These are phyloP conservation scores for Choristoneura rosaceana DNA, from an alignment of 2,888 invertebrate genomes.

Conservation along the genomic window DNA sequence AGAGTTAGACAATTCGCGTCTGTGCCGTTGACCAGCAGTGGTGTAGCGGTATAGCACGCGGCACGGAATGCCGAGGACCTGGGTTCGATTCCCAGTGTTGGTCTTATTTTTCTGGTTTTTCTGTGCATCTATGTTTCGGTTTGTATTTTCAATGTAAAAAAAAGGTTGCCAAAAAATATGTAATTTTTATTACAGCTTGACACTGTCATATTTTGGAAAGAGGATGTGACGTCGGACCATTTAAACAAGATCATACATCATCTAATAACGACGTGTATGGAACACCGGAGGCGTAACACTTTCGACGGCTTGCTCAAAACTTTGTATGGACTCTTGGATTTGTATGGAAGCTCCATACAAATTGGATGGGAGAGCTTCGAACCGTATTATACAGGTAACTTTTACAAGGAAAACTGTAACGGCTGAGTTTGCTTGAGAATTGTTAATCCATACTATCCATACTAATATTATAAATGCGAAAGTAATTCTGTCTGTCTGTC, in stretches of 20 bases:
- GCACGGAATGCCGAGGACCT: background rate
- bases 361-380: slow-evolving; percentile 57
- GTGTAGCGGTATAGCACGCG: too few relatives aligned
- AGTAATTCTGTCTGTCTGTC: too few relatives aligned
- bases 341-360: slow-evolving; percentile 49
- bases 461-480: too few relatives aligned
- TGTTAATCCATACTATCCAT: too few relatives aligned
- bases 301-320: slow-evolving; percentile 50
- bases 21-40: too few relatives aligned
- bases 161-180: too few relatives aligned
- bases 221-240: slow-evolving; percentile 38
- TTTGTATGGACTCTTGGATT: slow-evolving; percentile 52
- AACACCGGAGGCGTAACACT: slow-evolving; percentile 43
- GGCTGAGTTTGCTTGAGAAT: too few relatives aligned
- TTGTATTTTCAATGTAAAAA: too few relatives aligned
- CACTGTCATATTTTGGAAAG: slow-evolving; percentile 53
- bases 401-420: slow-evolving; percentile 15
- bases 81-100: background rate
- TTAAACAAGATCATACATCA: slow-evolving; percentile 49
- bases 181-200: slow-evolving; percentile 51
- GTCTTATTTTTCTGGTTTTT: too few relatives aligned
- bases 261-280: slow-evolving; percentile 55
- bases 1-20: too few relatives aligned
- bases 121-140: too few relatives aligned
- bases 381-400: slow-evolving; percentile 36